Conservation (phyloP, 2,888 invertebrate genomes). For the Caenorhabditis sp. region DNA sequence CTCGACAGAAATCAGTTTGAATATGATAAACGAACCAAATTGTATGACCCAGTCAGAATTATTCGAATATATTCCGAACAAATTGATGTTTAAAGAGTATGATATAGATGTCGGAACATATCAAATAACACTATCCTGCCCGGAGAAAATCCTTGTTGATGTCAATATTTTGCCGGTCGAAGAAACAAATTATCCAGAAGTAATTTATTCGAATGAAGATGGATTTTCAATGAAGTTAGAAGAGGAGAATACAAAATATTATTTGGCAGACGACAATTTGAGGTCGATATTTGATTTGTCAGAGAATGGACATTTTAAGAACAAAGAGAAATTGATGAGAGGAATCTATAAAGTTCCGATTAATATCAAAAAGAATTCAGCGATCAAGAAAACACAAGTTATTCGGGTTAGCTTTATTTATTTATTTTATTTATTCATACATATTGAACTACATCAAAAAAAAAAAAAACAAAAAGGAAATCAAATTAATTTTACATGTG, state of each 20-base stretch:
- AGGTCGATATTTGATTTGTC: not conserved
- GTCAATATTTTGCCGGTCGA: not conserved
- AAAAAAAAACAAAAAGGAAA: too few species aligned
- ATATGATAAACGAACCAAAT: not conserved
- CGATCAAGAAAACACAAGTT: not conserved
- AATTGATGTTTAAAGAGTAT: not conserved
- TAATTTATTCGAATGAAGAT: not conserved
- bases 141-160: not conserved
- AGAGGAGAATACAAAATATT: not conserved
- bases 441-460: not conserved
- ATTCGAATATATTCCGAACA: not conserved
- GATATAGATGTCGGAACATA: not conserved
- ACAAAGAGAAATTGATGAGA: not conserved
- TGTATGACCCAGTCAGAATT: not conserved
- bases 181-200: not conserved
- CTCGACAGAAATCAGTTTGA: not conserved
- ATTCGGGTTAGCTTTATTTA: not conserved
- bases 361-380: not conserved
- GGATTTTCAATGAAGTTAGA: not conserved
- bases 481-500: too few species aligned
- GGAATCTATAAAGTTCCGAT: not conserved
- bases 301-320: not conserved
- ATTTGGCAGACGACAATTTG: slow-evolving; percentile 3
- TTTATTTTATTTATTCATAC: not conserved
- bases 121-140: not conserved